Percentiles rank a stretch among this genome's conserved stretches.
phyloP scores from a whole-genome alignment of 2,888 invertebrate species.

The Athetis lepigone region DNA sequence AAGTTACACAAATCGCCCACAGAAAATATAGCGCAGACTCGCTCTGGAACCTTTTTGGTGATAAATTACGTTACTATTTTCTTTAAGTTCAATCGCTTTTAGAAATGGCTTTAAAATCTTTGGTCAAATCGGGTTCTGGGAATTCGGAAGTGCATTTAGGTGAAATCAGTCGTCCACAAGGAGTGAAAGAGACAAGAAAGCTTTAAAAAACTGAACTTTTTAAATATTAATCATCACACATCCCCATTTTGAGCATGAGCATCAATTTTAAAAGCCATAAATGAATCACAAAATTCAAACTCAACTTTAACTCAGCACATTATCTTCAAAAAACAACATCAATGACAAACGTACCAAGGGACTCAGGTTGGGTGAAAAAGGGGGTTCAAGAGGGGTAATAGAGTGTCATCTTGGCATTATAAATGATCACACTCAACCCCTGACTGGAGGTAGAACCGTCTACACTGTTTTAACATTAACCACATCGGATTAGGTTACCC shows the following conservation, averaged over 20 bases:
- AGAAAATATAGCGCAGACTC: slow-evolving; percentile 52
- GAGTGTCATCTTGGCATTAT: slow-evolving; percentile 89
- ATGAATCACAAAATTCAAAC: slow-evolving; percentile 17
- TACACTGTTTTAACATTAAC: slow-evolving; percentile 85
- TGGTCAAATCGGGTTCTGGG: slow-evolving; percentile 5
- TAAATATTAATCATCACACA: not conserved
- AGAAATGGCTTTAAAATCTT: slow-evolving; percentile 38
- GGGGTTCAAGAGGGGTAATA: slow-evolving; percentile 79
- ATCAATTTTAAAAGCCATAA: not conserved
- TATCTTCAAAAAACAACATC: slow-evolving; percentile 40
- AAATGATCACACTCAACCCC: slow-evolving; percentile 83
- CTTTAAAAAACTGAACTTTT: not conserved
- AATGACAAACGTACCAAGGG: slow-evolving; percentile 30
- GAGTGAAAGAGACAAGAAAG: not conserved
- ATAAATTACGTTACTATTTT: slow-evolving; percentile 55
- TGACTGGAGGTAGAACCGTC: slow-evolving; percentile 65
- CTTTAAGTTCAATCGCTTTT: slow-evolving; percentile 47
- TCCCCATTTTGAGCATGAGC: not conserved
- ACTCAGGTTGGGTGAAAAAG: slow-evolving; percentile 13
- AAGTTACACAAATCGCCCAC: slow-evolving; percentile 54
- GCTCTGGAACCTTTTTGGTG: slow-evolving; percentile 53
- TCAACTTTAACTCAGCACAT: slow-evolving; percentile 42
- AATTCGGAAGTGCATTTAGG: slow-evolving; percentile 26
- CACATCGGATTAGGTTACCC: slow-evolving; percentile 74
- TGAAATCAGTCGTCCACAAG: slow-evolving; percentile 5